These are phyloP conservation scores for Pteria penguin DNA, from an alignment of 2,888 invertebrate genomes.

Conservation along the genomic window DNA sequence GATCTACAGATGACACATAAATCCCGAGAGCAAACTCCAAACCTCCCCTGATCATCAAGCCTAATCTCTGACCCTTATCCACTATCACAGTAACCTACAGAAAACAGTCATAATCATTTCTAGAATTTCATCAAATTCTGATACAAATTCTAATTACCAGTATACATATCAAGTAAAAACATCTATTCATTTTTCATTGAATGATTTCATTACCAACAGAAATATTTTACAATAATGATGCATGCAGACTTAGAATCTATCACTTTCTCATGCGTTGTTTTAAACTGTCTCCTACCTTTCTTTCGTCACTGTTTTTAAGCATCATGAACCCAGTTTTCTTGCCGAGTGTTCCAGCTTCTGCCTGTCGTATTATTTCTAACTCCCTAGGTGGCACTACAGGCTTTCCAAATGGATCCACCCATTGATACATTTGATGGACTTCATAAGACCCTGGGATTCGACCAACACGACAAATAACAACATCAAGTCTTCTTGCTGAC, in stretches of 20 bases:
- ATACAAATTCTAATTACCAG: too few relatives aligned
- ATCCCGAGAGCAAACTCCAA: constrained; percentile 96
- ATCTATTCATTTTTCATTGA: too few relatives aligned
- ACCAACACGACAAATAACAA: constrained; percentile 74
- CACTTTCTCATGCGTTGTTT: too few relatives aligned
- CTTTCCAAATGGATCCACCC: constrained; percentile 95
- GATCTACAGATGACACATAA: constrained; percentile 96
- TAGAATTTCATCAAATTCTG: too few relatives aligned
- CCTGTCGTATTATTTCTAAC: constrained; percentile 59
- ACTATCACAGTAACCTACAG: constrained; percentile 79
- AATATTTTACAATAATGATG: too few relatives aligned
- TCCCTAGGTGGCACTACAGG: constrained; percentile 92
- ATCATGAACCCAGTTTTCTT: constrained; percentile 70
- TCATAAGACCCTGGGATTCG: constrained; percentile 80
- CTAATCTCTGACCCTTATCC: constrained; percentile 86
- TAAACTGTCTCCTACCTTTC: constrained; percentile 73
- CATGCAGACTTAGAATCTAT: too few relatives aligned
- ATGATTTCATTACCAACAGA: too few relatives aligned
- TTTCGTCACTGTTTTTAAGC: constrained; percentile 73
- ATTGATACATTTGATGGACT: constrained; percentile 91
- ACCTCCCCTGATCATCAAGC: constrained; percentile 96
- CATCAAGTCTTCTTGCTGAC: constrained; percentile 66
- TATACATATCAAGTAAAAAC: too few relatives aligned
- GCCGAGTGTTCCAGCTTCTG: constrained; percentile 55
- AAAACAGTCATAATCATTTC: too few relatives aligned